phyloP scores from a whole-genome alignment of 2,797 vertebrate species.

The Agapornis canus region DNA sequence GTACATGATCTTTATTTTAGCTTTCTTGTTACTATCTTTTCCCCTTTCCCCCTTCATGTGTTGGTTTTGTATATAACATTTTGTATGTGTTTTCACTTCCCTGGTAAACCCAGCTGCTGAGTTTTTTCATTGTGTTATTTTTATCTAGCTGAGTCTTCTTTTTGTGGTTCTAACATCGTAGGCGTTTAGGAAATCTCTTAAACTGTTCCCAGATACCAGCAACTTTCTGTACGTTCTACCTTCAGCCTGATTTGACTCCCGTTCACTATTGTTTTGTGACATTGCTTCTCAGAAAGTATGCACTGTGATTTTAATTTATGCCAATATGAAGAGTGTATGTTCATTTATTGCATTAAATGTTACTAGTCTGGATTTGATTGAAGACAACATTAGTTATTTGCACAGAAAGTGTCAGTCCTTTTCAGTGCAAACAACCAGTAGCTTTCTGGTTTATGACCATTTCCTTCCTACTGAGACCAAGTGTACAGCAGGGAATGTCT shows the following conservation, averaged over 20 bases:
- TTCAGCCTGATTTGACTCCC: conserved; percentile 8
- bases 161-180: background rate
- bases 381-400: background rate
- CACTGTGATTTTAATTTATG: background rate
- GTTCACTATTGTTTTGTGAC: background rate
- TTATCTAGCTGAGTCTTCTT: conserved; percentile 3
- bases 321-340: accelerated
- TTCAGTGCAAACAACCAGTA: background rate
- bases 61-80: background rate
- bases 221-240: background rate
- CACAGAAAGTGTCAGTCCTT: background rate
- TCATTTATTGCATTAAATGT: background rate
- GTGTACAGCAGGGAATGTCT: background rate
- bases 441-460: background rate
- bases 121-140: background rate
- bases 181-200: conserved; percentile 23
- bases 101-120: conserved; percentile 9
- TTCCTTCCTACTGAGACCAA: background rate
- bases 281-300: background rate
- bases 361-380: background rate
- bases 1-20: background rate
- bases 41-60: background rate
- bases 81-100: background rate
- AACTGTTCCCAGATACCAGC: background rate
- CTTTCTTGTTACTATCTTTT: background rate